phyloP scores from a whole-genome alignment of 1,140 invertebrate species.

The Mizuhopecten yessoensis region DNA sequence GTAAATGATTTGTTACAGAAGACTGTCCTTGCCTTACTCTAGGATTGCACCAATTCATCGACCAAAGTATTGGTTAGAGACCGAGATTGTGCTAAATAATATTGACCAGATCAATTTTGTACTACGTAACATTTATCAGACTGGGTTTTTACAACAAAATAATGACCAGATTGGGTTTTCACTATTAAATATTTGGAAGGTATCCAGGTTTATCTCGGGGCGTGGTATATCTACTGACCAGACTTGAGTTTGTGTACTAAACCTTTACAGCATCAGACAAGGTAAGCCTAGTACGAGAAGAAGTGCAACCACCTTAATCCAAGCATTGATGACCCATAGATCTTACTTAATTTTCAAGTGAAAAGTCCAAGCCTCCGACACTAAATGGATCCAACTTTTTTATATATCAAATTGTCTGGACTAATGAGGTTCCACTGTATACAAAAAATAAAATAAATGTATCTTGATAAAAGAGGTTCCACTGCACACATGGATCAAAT shows the following conservation, averaged over 20 bases:
- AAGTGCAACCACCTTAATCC: neutral
- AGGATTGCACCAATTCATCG: neutral
- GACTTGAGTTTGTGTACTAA: neutral
- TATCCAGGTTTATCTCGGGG: too few species aligned
- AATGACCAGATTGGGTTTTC: too few species aligned
- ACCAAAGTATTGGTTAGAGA: neutral
- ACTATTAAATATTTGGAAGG: too few species aligned
- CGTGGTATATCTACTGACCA: too few species aligned
- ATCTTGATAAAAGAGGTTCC: neutral
- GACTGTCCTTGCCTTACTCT: neutral
- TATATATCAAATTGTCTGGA: too few species aligned
- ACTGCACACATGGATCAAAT: neutral
- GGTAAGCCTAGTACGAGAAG: neutral
- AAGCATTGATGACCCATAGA: too few species aligned
- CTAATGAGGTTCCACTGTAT: neutral
- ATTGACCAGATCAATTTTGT: neutral
- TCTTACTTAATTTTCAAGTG: too few species aligned
- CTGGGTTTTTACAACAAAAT: too few species aligned
- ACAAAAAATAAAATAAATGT: too few species aligned
- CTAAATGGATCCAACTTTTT: too few species aligned
- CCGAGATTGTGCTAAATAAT: neutral
- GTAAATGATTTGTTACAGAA: neutral
- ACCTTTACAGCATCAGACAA: neutral
- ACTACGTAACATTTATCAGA: too few species aligned
- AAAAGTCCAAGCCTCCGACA: too few species aligned